These are phyloP conservation scores for Gymnocephalus cernua DNA, from an alignment of 2,113 vertebrate genomes.

Conservation along the genomic window DNA sequence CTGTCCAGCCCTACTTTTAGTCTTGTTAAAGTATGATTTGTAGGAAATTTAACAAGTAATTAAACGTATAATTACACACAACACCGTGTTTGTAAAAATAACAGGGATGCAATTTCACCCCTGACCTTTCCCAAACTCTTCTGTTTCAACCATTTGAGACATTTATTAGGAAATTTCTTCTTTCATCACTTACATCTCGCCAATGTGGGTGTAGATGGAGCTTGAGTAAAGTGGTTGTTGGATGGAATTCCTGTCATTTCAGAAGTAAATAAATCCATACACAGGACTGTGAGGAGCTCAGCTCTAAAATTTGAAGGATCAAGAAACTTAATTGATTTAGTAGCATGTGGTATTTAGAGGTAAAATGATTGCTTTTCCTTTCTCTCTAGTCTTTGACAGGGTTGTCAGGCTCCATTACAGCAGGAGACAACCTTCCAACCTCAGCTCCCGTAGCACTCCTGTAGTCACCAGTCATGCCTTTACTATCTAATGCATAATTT, in stretches of 20 bases:
- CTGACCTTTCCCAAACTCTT: background rate
- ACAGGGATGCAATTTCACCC: background rate
- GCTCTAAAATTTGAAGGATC: background rate
- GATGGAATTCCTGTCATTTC: background rate
- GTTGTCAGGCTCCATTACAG: conserved; percentile 60
- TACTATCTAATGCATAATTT: conserved; percentile 75
- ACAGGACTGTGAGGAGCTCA: background rate
- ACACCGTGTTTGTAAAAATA: background rate
- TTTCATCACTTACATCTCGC: background rate
- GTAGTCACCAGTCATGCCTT: conserved; percentile 58
- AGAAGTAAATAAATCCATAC: background rate
- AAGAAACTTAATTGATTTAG: conserved; percentile 13
- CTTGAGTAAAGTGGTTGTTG: background rate
- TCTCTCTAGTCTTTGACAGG: conserved; percentile 36
- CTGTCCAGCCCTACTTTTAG: background rate
- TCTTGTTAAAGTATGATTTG: background rate
- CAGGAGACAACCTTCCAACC: conserved; percentile 50
- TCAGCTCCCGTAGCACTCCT: conserved; percentile 47
- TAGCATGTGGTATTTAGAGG: conserved; percentile 4
- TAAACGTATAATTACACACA: background rate
- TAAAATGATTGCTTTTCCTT: conserved; percentile 23
- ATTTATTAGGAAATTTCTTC: background rate
- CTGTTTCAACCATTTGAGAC: background rate
- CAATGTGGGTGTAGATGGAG: background rate
- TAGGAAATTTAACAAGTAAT: background rate